phyloP scores from a whole-genome alignment of 2,113 vertebrate genomes.

The Brevimyrus niger region DNA sequence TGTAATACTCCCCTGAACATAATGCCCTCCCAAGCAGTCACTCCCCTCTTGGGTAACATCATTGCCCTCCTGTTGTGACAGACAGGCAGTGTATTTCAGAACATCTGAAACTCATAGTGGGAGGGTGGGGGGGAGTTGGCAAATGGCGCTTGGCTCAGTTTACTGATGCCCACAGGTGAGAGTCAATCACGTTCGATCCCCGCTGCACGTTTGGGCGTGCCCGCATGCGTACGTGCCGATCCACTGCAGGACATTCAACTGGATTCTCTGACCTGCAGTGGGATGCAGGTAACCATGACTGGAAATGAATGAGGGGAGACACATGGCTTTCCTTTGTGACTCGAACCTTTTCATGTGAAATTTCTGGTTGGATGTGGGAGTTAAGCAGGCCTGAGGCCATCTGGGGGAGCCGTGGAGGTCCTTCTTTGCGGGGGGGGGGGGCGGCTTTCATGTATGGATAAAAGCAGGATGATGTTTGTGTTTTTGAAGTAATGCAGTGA shows the following conservation, averaged over 20 bases:
- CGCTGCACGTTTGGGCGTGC: not conserved
- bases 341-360: not conserved
- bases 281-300: not conserved
- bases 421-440: not conserved
- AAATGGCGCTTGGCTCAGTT: not conserved
- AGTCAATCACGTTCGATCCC: not conserved
- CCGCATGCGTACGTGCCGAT: not conserved
- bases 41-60: not conserved
- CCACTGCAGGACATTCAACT: not conserved
- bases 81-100: not conserved
- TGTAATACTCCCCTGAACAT: not conserved
- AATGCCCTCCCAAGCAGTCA: not conserved
- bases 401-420: not conserved
- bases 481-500: not conserved
- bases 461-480: conserved; percentile 9
- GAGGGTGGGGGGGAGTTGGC: not conserved
- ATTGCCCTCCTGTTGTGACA: not conserved
- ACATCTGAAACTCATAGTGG: not conserved
- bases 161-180: not conserved
- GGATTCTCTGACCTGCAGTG: not conserved
- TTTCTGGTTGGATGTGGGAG: not conserved
- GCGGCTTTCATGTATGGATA: not conserved
- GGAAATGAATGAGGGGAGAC: not conserved
- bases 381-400: not conserved
- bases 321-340: not conserved